These are phyloP conservation scores for Ooceraea biroi DNA, from an alignment of 1,140 invertebrate genomes.

Conservation along the genomic window DNA sequence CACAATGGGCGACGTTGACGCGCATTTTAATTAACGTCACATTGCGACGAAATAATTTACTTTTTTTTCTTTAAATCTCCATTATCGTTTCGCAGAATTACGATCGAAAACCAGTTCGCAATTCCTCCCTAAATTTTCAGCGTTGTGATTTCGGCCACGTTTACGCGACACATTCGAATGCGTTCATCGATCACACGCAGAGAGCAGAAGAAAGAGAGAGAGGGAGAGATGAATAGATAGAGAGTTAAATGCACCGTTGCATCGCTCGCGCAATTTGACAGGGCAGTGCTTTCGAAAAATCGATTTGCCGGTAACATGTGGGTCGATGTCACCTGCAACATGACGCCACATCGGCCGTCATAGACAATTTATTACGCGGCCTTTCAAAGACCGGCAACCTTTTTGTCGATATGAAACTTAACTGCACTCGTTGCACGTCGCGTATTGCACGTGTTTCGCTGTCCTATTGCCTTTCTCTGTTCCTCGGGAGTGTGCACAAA, in stretches of 20 bases:
- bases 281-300: slow-evolving; percentile 62
- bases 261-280: slow-evolving; percentile 63
- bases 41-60: slow-evolving; percentile 38
- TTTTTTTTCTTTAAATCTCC: slow-evolving; percentile 13
- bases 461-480: not conserved
- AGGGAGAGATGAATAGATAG: not conserved
- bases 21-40: slow-evolving; percentile 54
- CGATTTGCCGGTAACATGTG: slow-evolving; percentile 63
- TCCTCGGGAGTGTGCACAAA: not conserved
- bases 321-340: slow-evolving; percentile 59
- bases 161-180: slow-evolving; percentile 27
- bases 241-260: slow-evolving; percentile 53
- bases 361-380: slow-evolving; percentile 51
- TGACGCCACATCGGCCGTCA: slow-evolving; percentile 36
- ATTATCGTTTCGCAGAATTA: not conserved
- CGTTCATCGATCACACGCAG: slow-evolving; percentile 50
- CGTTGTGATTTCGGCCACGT: not conserved
- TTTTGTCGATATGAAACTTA: slow-evolving; percentile 12
- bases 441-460: not conserved
- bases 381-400: not conserved
- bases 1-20: slow-evolving; percentile 28
- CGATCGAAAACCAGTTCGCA: slow-evolving; percentile 19
- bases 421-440: not conserved
- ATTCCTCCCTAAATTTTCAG: slow-evolving; percentile 27
- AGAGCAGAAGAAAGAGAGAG: no score